Evolutionary conservation across 2,797 vertebrate species (phyloP), one percentile per base, ranked within the genome.

Genomic region (Perodicticus potto): DNA sequence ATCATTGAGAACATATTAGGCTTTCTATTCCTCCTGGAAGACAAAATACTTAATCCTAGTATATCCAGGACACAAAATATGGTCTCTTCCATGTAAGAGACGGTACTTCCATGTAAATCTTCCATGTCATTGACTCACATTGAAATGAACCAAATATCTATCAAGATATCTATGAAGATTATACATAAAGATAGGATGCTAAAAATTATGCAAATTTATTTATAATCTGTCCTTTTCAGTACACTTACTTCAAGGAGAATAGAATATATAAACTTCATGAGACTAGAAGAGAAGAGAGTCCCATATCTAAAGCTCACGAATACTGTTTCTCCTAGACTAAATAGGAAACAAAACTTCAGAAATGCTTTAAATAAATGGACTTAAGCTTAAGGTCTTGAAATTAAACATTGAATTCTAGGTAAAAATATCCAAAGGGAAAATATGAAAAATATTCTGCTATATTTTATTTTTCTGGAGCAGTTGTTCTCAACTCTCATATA

Each of bases 11-110:
- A 32, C 25, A 53, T 70, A 63, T 37, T 81, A 29, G 74, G 32
- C 14, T 70, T 97, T 76, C 32, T 80, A 8, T 91, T 83, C 10
- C 59, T 93, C 23, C 27, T 72, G 16, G 32, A 84, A 91, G 45
- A 82, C 8, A 57, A 74, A 89, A 86, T 65, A 63, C 4, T 55
- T 94, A 86, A 94, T 93, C 43, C 87, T 23, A 85, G n/a, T 89
- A 0, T 89, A 69, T 69, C 43, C 57, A 4, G 84, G 20, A 86
- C 27, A 77, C 53, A 83, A 92, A 91, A 95, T 83, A 84, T 57
- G 72, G 32, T 84, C 12, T 91, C 40, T n/a, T 65, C 19, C 55
- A 63, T 25, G 14, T 49, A 84, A 84, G 14, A 53, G 49, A 53
- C 14, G 3, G 49, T 16, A 53, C 49, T 53, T 53, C 49, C 49